Percentiles rank a stretch among this genome's conserved stretches.
These are phyloP conservation scores for Neodiprion fabricii DNA, from an alignment of 1,140 invertebrate species.

Conservation along the genomic window DNA sequence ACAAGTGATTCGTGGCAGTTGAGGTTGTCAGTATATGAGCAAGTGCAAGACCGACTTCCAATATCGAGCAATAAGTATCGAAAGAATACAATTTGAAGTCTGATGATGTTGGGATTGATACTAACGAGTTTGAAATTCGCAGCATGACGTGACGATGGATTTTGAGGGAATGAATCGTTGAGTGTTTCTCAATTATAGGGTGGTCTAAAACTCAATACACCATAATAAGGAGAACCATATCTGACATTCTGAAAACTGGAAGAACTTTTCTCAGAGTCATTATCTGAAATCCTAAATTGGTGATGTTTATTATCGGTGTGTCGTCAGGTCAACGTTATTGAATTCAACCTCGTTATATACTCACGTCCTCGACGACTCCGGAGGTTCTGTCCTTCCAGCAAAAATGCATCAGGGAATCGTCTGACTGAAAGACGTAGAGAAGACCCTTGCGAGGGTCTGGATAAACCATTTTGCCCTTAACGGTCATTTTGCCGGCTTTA, in stretches of 20 bases:
- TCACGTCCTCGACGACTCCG: conserved; percentile 78
- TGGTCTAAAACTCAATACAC: not conserved
- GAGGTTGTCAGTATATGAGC: too few species aligned
- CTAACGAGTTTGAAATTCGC: too few species aligned
- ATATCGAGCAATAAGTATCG: too few species aligned
- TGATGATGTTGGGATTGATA: too few species aligned
- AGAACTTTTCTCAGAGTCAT: conserved; percentile 10
- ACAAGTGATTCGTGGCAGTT: too few species aligned
- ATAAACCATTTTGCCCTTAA: conserved; percentile 93
- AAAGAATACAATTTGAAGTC: too few species aligned
- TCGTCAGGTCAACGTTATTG: too few species aligned
- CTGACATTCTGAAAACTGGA: not conserved
- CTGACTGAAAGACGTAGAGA: conserved; percentile 93
- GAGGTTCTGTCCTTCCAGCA: conserved; percentile 95
- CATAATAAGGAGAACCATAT: not conserved
- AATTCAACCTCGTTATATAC: conserved; percentile 5
- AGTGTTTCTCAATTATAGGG: conserved; percentile 40
- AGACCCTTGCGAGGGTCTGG: conserved; percentile 95
- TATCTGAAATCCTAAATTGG: too few species aligned
- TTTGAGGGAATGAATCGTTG: conserved; percentile 27
- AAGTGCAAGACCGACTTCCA: too few species aligned
- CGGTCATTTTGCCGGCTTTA: conserved; percentile 95
- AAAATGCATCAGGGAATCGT: conserved; percentile 97
- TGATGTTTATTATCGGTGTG: too few species aligned
- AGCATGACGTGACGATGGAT: too few species aligned